phyloP scores from a whole-genome alignment of 2,113 vertebrate genomes.

The Anhinga rufa region DNA sequence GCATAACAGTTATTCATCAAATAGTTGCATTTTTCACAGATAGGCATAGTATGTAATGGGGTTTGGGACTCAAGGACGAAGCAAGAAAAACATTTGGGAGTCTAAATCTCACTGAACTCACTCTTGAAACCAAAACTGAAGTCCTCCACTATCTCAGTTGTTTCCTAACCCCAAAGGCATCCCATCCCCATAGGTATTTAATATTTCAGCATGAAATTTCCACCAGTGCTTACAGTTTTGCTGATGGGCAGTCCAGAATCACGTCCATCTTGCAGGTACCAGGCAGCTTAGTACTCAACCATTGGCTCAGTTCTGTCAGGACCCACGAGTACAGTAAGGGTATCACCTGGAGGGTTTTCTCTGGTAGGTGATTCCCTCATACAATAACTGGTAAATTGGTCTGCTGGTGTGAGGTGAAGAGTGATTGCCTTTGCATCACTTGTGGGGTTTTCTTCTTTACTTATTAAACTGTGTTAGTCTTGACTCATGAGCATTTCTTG shows the following conservation, averaged over 20 bases:
- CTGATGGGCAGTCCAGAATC: background rate
- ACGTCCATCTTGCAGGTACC: background rate
- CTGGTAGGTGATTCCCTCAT: background rate
- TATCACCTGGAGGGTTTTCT: background rate
- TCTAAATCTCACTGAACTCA: background rate
- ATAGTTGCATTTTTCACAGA: background rate
- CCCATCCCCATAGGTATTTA: background rate
- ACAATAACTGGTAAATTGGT: background rate
- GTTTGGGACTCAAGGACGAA: background rate
- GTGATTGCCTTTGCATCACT: background rate
- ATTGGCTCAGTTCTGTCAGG: background rate
- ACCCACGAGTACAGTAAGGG: background rate
- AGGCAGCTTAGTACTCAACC: background rate
- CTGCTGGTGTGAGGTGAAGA: background rate
- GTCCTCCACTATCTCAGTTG: background rate
- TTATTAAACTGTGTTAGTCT: background rate
- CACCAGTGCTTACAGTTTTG: background rate
- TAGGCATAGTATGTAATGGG: background rate
- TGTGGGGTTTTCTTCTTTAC: background rate
- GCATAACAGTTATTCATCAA: background rate
- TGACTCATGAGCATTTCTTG: background rate
- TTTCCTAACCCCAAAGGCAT: background rate
- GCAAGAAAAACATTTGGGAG: background rate
- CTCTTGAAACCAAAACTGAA: background rate
- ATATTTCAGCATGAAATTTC: background rate